A percentile compares a stretch with the other conserved stretches of the same genome.
phyloP scores from a whole-genome alignment of 1,140 invertebrate species.

The Aricia agestis region DNA sequence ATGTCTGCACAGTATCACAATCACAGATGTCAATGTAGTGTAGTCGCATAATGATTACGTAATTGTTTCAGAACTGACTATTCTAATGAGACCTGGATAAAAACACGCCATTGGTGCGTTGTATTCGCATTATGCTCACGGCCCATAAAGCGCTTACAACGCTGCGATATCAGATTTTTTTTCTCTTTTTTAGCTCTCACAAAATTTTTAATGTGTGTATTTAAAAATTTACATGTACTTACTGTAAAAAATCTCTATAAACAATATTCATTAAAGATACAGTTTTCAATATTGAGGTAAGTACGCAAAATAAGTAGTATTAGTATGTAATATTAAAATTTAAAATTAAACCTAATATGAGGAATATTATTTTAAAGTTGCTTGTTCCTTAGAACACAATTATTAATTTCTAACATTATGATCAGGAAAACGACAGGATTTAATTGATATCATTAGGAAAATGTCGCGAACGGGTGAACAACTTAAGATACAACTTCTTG shows the following conservation, averaged over 20 bases:
- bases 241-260: no score
- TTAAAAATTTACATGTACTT: no score
- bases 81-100: slow-evolving; percentile 32
- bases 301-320: no score
- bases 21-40: slow-evolving; percentile 5
- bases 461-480: slow-evolving; percentile 10
- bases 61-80: slow-evolving; percentile 45
- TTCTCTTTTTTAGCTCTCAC: no score
- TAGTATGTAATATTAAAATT: no score
- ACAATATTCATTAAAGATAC: no score
- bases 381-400: neutral
- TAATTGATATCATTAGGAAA: slow-evolving; percentile 12
- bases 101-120: slow-evolving; percentile 42
- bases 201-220: no score
- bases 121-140: slow-evolving; percentile 25
- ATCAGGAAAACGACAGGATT: neutral
- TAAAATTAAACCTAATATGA: neutral
- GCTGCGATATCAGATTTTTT: slow-evolving; percentile 15
- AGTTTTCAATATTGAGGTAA: no score
- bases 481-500: neutral
- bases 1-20: neutral
- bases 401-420: neutral
- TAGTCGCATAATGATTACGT: slow-evolving; percentile 21
- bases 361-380: neutral
- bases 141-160: slow-evolving; percentile 29